Base-by-base conservation (phyloP, 2,113 vertebrate species). In the Elephantulus edwardii region DNA sequence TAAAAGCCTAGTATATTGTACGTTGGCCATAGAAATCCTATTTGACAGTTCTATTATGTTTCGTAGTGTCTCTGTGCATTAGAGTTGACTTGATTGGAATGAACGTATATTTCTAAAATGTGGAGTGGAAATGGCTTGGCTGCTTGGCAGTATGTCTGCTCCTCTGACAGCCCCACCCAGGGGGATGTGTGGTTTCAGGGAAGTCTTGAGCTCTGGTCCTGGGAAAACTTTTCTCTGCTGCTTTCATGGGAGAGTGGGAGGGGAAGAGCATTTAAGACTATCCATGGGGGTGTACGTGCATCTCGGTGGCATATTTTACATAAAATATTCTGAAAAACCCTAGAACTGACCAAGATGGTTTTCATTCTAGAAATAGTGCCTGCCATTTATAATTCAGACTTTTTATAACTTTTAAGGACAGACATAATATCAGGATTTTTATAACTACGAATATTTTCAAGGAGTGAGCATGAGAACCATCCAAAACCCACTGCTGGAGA, bases 191-290 rank as follows among this genome's bases (percentile, higher is more conserved):
- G 74, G 44, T 86, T 91, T 86, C 89, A 91, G 78, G 74, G 86
- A 56, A 71, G 68, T 83, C 82, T 94, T 82, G 84, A 92, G 87
- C 91, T 87, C 0, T 6, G n/a, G 70, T 95, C 91, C 92, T 95
- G 92, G 87, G 95, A 95, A 96, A 90, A 91, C 33, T 87, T 80
- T 93, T 93, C 80, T 89, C 60, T 68, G 28, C 42, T 82, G 26
- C n/a, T 89, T 88, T 92, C 88, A 26, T 42, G 6, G 6, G 4
- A 14, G 19, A 3, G 17, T 8, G 66, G 4, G 2, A 1, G 3
- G 19, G 6, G 33, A 24, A 20, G n/a, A 81, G 28, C 48, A 56
- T 92, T 88, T 71, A 90, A 79, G 83, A 58, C 24, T 72, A 2
- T 88, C 2, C 46, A 20, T 88, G 56, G 54, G 26, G 75, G 48